A percentile compares a stretch with the other conserved stretches of the same genome.
phyloP scores from a whole-genome alignment of 2,888 invertebrate species.

The Leuctra nigra region DNA sequence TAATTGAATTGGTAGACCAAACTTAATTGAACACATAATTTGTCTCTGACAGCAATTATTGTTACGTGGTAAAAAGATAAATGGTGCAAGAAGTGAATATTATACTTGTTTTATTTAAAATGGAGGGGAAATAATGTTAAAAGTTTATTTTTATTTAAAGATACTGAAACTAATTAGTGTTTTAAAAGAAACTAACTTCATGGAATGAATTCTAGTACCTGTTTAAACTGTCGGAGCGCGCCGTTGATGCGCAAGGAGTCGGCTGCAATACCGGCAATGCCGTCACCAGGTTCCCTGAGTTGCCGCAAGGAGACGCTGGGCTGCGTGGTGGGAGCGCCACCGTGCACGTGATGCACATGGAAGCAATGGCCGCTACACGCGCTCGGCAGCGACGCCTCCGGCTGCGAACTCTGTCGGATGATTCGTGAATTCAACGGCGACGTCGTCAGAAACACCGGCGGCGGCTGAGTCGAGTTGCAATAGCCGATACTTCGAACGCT shows the following conservation, averaged over 20 bases:
- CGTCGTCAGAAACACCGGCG: slow-evolving; percentile 64
- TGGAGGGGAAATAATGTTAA: no score
- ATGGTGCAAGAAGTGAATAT: no score
- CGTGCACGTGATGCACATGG: slow-evolving; percentile 47
- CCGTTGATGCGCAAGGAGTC: slow-evolving; percentile 95
- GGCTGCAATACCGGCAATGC: slow-evolving; percentile 91
- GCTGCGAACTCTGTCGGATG: slow-evolving; percentile 83
- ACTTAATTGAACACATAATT: no score
- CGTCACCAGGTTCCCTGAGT: slow-evolving; percentile 73
- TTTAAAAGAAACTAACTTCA: no score
- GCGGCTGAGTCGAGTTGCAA: slow-evolving; percentile 47
- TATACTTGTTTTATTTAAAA: no score
- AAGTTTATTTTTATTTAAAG: no score
- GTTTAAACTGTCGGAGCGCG: slow-evolving; percentile 92
- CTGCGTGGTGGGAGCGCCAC: slow-evolving; percentile 45
- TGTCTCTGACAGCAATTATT: no score
- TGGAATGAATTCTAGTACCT: slow-evolving; percentile 58
- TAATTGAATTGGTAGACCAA: no score
- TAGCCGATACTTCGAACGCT: slow-evolving; percentile 50
- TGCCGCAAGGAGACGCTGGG: slow-evolving; percentile 83
- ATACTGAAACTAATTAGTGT: no score
- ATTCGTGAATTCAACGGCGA: slow-evolving; percentile 64
- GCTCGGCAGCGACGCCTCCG: slow-evolving; percentile 55
- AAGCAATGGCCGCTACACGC: slow-evolving; percentile 50
- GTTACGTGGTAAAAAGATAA: no score